Evolutionary conservation across 2,113 vertebrate species (phyloP).

Genomic region (Tretioscincus oriximinensis): DNA sequence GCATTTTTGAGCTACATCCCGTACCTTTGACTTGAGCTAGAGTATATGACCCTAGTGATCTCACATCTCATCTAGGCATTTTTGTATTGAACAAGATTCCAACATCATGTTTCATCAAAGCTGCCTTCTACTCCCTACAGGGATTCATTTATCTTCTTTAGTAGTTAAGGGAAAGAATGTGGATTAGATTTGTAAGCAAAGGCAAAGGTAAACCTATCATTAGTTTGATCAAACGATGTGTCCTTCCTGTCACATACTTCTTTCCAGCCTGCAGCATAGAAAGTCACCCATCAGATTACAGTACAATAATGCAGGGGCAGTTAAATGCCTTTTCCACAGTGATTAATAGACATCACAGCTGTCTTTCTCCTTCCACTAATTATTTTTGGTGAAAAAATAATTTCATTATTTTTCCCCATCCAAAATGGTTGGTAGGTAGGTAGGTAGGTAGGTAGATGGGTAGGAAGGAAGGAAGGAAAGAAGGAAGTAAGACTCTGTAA

Average conservation of each 20-base stretch:
- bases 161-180: background rate
- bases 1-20: background rate
- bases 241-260: background rate
- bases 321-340: background rate
- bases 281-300: background rate
- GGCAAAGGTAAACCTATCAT: background rate
- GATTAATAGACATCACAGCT: constrained; percentile 20
- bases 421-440: no score
- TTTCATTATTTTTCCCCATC: constrained; percentile 2
- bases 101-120: background rate
- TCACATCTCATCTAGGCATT: background rate
- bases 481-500: background rate
- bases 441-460: background rate
- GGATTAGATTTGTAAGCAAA: background rate
- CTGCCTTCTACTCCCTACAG: background rate
- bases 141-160: background rate
- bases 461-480: background rate
- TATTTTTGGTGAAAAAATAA: constrained; percentile 10
- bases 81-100: background rate
- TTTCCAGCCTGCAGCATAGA: fast-evolving
- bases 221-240: background rate
- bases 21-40: background rate
- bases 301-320: background rate
- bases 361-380: background rate
- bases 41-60: background rate